phyloP scores from a whole-genome alignment of 2,113 vertebrate genomes.

The Amazona guildingii region DNA sequence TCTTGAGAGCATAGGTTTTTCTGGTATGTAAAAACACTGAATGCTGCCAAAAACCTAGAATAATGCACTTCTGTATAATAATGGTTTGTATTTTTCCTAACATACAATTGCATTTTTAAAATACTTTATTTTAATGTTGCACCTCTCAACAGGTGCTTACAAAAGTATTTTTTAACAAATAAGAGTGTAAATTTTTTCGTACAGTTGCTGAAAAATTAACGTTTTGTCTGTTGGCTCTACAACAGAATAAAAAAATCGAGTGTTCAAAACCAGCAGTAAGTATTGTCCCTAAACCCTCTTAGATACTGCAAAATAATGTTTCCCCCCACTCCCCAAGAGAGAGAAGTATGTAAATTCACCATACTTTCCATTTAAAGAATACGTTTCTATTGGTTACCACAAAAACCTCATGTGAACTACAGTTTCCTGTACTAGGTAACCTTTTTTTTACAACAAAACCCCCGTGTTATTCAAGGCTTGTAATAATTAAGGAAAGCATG shows the following conservation, averaged over 20 bases:
- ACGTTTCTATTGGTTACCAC: background rate
- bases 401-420: background rate
- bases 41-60: background rate
- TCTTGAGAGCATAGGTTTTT: background rate
- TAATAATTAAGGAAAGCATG: background rate
- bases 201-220: background rate
- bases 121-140: background rate
- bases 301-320: background rate
- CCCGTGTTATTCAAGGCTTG: background rate
- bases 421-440: background rate
- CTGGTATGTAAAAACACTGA: background rate
- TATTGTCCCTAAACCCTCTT: background rate
- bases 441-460: background rate
- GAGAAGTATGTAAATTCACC: background rate
- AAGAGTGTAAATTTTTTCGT: background rate
- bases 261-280: background rate
- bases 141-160: background rate
- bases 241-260: background rate
- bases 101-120: accelerated
- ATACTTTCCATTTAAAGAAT: background rate
- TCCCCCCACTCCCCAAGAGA: background rate
- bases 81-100: background rate
- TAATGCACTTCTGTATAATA: background rate
- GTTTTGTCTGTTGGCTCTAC: background rate
- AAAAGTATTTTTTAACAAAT: background rate